phyloP scores from a whole-genome alignment of 2,113 vertebrate genomes.

The Blennius ocellaris region DNA sequence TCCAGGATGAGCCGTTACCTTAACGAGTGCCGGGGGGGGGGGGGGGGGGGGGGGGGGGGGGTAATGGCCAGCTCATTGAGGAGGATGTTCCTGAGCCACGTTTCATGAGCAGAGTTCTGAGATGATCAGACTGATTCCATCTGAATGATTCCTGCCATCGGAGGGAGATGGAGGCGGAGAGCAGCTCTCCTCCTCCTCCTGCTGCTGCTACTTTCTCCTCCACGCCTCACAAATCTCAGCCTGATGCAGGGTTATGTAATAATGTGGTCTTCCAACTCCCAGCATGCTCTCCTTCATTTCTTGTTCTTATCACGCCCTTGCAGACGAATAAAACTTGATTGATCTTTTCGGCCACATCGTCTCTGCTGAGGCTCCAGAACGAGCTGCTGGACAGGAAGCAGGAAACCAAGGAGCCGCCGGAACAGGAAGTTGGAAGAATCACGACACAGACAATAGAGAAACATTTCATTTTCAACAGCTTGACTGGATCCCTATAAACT shows the following conservation, averaged over 20 bases:
- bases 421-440: too few species aligned
- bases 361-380: too few species aligned
- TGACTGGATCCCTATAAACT: too few species aligned
- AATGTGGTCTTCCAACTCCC: neutral
- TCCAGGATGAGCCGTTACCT: too few species aligned
- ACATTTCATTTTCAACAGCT: too few species aligned
- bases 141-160: constrained; percentile 10
- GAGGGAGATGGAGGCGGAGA: too few species aligned
- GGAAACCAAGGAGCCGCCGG: too few species aligned
- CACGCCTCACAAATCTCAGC: constrained; percentile 16
- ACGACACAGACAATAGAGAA: too few species aligned
- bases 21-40: too few species aligned
- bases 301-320: constrained; percentile 26
- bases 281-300: constrained; percentile 17
- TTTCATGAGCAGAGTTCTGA: constrained; percentile 21
- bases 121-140: constrained; percentile 51
- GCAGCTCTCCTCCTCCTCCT: too few species aligned
- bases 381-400: too few species aligned
- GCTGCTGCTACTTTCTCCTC: neutral
- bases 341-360: constrained; percentile 44
- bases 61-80: neutral
- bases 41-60: too few species aligned
- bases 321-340: constrained; percentile 57
- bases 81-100: constrained; percentile 9
- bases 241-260: constrained; percentile 7